Base-by-base conservation (phyloP, 2,797 vertebrate species). In the Octomys mimax region DNA sequence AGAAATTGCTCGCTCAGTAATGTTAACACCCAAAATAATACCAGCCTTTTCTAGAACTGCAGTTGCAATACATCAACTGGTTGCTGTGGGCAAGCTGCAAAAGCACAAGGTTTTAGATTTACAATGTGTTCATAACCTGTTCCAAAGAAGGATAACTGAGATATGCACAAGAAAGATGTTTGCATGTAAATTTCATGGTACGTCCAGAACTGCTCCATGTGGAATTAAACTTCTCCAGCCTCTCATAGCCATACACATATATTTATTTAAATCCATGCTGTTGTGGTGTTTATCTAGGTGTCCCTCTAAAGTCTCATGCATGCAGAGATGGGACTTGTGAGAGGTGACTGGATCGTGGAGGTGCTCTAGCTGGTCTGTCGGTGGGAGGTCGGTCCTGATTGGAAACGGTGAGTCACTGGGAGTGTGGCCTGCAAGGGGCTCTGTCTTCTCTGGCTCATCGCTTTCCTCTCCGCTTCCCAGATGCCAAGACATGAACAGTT, bases 1-100 rank as follows among this genome's bases (percentile, higher is more conserved):
- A 89, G 73, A 90, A 81, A 46, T 92, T 91, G 59, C 64, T 49
- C 92, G 49, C 36, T 49, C 87, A 83, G 13, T 42, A 66, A 88
- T 91, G 87, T 87, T 91, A 68, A 73, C 28, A 77, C 26, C 54
- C 9, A 6, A 83, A 83, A 81, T 87, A 93, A 81, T 64, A 46
- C 62, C n/a, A 5, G 5, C 19, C 31, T 95, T 97, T 93, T 82
- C 77, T 84, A 39, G 5, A 94, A 14, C 42, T 73, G 24, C n/a
- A 16, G 8, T 64, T 87, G 5, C 46, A 84, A 64, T 5, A 64
- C 46, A 89, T 89, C 21, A 59, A 16, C 52, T 81, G 68, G 59
- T 6, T 96, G 78, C n/a, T 90, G 5, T 84, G 11, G 33, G 4
- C 2, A 92, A 21, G 6, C 83, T 54, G 31, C 16, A 64, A 88